Evolutionary conservation across 1,140 invertebrate genomes (phyloP).

Genomic region (Oncopodura yosiiana): DNA sequence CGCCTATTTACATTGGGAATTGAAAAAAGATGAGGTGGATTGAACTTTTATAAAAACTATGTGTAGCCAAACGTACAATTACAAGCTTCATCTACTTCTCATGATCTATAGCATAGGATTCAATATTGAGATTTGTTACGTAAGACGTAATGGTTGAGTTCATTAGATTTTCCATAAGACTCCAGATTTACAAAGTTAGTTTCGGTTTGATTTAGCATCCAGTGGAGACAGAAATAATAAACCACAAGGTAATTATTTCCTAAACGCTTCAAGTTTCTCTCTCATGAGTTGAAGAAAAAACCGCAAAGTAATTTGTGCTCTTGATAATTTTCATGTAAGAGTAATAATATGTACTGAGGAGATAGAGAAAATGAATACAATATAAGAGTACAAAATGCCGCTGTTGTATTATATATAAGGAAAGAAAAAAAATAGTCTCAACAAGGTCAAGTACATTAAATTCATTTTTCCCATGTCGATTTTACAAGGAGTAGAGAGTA

Average conservation of each 20-base stretch:
- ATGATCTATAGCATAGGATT: too few species aligned
- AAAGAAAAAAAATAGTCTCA: too few species aligned
- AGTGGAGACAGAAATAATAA: conserved; percentile 14
- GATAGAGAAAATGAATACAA: background rate
- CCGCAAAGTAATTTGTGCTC: conserved; percentile 28
- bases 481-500: conserved; percentile 14
- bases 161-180: too few species aligned
- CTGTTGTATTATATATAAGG: too few species aligned
- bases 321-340: too few species aligned
- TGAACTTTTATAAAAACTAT: too few species aligned
- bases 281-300: too few species aligned
- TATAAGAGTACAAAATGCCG: too few species aligned
- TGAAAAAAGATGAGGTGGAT: too few species aligned
- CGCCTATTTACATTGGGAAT: too few species aligned
- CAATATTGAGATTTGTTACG: background rate
- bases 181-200: background rate
- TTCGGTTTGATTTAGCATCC: background rate
- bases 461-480: conserved; percentile 29
- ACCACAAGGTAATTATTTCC: conserved; percentile 32
- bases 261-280: conserved; percentile 20
- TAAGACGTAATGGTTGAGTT: conserved; percentile 1
- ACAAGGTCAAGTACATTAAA: conserved; percentile 32
- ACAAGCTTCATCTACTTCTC: too few species aligned
- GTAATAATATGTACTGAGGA: background rate
- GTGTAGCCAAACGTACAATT: too few species aligned